These are phyloP conservation scores for Orthochromis malagaraziensis DNA, from an alignment of 2,113 vertebrate genomes.

Conservation along the genomic window DNA sequence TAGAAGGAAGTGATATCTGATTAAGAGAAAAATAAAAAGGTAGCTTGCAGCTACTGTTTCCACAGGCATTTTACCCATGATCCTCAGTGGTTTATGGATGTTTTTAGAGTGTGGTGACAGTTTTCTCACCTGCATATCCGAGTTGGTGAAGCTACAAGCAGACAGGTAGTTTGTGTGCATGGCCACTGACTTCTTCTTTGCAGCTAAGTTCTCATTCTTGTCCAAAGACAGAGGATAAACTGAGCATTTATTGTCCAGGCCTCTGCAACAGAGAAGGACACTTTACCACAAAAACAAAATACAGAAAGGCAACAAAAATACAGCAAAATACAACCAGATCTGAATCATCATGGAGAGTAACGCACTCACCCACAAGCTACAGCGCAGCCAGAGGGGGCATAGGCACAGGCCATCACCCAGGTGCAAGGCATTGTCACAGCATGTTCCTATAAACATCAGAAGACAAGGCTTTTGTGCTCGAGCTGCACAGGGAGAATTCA, in stretches of 20 bases:
- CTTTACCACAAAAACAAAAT: background rate
- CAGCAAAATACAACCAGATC: background rate
- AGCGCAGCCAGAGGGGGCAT: conserved; percentile 94
- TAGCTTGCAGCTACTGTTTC: background rate
- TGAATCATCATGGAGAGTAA: background rate
- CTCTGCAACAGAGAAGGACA: conserved; percentile 57
- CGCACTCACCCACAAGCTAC: conserved; percentile 93
- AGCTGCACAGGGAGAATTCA: background rate
- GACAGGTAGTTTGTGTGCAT: conserved; percentile 99
- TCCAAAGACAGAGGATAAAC: conserved; percentile 98
- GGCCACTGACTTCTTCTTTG: conserved; percentile 98
- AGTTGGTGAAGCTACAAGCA: conserved; percentile 98
- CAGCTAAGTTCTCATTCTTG: conserved; percentile 97
- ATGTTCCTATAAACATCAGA: conserved; percentile 78
- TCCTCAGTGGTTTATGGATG: background rate
- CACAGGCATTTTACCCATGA: background rate
- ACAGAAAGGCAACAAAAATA: background rate
- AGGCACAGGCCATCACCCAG: conserved; percentile 98
- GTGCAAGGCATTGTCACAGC: conserved; percentile 99
- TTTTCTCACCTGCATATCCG: conserved; percentile 91
- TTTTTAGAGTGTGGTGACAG: background rate
- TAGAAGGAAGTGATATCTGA: conserved; percentile 18
- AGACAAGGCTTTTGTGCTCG: background rate
- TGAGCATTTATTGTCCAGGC: conserved; percentile 97
- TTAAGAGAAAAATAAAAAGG: background rate